Conservation (phyloP, 2,888 invertebrate species). For the Erebia ligea region DNA sequence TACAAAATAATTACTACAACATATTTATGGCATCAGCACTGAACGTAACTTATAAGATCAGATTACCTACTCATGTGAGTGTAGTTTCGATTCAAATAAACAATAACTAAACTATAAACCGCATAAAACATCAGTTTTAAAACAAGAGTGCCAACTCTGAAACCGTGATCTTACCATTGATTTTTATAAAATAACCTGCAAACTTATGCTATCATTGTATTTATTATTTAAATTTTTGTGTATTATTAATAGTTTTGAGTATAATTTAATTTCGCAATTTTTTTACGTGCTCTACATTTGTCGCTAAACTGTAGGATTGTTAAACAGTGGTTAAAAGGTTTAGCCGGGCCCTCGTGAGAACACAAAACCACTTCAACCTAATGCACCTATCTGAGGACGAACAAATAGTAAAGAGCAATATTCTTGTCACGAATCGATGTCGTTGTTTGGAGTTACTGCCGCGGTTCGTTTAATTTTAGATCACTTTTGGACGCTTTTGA, state of each 20-base stretch:
- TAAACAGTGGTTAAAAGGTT: conserved; percentile 55
- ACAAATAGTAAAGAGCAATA: conserved; percentile 50
- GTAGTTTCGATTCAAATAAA: too few species aligned
- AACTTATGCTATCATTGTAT: too few species aligned
- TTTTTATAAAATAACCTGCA: too few species aligned
- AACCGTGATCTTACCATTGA: too few species aligned
- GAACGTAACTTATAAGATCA: too few species aligned
- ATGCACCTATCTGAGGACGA: conserved; percentile 50
- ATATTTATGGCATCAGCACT: too few species aligned
- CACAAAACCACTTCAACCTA: conserved; percentile 59
- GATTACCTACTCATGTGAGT: too few species aligned
- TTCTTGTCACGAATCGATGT: conserved; percentile 55
- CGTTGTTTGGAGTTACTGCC: conserved; percentile 44
- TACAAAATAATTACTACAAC: too few species aligned
- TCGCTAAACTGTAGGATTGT: not conserved
- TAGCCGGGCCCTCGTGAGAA: conserved; percentile 78
- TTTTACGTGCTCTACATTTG: not conserved
- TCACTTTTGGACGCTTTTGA: conserved; percentile 4
- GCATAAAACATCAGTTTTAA: too few species aligned
- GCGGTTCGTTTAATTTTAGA: conserved; percentile 44
- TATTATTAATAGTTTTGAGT: not conserved
- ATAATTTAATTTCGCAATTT: not conserved
- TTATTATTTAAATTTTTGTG: not conserved
- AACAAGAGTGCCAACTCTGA: too few species aligned
- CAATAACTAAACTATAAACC: too few species aligned